These are phyloP conservation scores for Platycheirus albimanus DNA, from an alignment of 2,888 invertebrate species.

Conservation along the genomic window DNA sequence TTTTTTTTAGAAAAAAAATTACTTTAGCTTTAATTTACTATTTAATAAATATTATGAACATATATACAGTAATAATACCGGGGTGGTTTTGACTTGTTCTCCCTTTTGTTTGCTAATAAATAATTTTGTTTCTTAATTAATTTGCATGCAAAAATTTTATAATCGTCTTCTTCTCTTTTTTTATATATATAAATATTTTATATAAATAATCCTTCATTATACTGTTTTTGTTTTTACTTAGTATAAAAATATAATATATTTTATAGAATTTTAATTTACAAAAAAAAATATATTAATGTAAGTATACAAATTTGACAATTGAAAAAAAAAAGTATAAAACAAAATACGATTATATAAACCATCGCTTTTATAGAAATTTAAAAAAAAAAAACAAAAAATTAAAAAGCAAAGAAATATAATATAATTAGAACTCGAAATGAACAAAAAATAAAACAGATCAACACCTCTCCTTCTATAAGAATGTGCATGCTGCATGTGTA, in stretches of 20 bases:
- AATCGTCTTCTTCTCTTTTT: slow-evolving; percentile 49
- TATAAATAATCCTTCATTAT: slow-evolving; percentile 51
- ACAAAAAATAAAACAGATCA: slow-evolving; percentile 79
- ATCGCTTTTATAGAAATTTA: slow-evolving; percentile 41
- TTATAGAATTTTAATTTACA: slow-evolving; percentile 23
- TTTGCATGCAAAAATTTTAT: slow-evolving; percentile 68
- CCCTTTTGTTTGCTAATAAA: slow-evolving; percentile 73
- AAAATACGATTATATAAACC: slow-evolving; percentile 59
- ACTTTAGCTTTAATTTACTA: slow-evolving; percentile 50
- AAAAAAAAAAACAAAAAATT: slow-evolving; percentile 21
- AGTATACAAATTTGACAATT: slow-evolving; percentile 76
- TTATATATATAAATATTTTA: slow-evolving; percentile 28
- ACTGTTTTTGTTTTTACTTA: slow-evolving; percentile 40
- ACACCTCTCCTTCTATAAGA: slow-evolving; percentile 82
- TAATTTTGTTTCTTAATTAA: slow-evolving; percentile 63
- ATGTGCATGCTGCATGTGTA: slow-evolving; percentile 77
- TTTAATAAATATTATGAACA: slow-evolving; percentile 15
- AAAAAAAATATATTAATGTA: slow-evolving; percentile 77
- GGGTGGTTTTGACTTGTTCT: slow-evolving; percentile 75
- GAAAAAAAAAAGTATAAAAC: slow-evolving; percentile 65
- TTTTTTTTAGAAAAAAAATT: slow-evolving; percentile 36
- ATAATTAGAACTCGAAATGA: slow-evolving; percentile 56
- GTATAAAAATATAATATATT: slow-evolving; percentile 47
- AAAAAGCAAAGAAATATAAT: slow-evolving; percentile 6
- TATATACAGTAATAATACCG: slow-evolving; percentile 61